These are phyloP conservation scores for Tuberolachnus salignus DNA, from an alignment of 2,888 invertebrate species.

Conservation along the genomic window DNA sequence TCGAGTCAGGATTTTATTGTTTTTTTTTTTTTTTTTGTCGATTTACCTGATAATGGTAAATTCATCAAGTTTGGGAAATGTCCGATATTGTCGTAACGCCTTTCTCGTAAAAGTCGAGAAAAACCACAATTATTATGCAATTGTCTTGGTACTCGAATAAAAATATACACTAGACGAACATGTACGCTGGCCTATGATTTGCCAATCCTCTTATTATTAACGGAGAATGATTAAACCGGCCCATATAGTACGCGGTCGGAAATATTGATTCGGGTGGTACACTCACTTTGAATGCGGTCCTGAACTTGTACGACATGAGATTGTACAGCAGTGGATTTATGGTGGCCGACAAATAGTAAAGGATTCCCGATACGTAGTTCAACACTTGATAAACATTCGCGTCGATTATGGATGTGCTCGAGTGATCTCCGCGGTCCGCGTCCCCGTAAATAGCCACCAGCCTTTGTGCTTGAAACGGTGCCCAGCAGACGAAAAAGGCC, in stretches of 20 bases:
- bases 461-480: slow-evolving; percentile 90
- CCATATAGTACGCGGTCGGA: background rate
- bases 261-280: background rate
- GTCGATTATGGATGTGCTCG: slow-evolving; percentile 47
- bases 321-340: slow-evolving; percentile 93
- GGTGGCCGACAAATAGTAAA: slow-evolving; percentile 90
- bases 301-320: slow-evolving; percentile 92
- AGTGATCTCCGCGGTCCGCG: slow-evolving; percentile 28
- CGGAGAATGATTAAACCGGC: too few relatives aligned
- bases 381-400: slow-evolving; percentile 71
- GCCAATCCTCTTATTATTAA: too few relatives aligned
- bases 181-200: too few relatives aligned
- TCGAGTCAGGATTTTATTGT: too few relatives aligned
- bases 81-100: too few relatives aligned
- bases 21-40: too few relatives aligned
- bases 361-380: slow-evolving; percentile 83
- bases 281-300: slow-evolving; percentile 64
- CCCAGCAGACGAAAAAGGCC: slow-evolving; percentile 83
- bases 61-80: too few relatives aligned
- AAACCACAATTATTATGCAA: too few relatives aligned
- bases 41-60: too few relatives aligned
- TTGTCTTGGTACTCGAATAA: too few relatives aligned
- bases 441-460: slow-evolving; percentile 68
- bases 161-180: too few relatives aligned
- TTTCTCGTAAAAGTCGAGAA: too few relatives aligned